Base-by-base conservation (phyloP, 2,797 vertebrate genomes). In the Gastrophryne carolinensis region DNA sequence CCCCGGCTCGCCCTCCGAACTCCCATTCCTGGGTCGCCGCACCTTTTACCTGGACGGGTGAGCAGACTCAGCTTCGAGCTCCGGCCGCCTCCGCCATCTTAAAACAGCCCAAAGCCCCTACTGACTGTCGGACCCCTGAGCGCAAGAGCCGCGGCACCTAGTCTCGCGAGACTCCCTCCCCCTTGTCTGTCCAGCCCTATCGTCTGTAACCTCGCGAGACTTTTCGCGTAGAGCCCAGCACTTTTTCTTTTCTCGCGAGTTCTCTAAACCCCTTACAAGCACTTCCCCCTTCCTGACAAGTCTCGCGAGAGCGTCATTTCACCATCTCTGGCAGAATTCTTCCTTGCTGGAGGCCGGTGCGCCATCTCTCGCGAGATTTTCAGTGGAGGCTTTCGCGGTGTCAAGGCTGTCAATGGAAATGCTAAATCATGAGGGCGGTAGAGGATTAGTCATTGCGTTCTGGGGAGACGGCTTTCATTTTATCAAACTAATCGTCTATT, bases 11-110 rank as follows among this genome's bases (percentile, higher is more conserved):
- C 12, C 41, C 4, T 24, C 6, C 7, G 1, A 10, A 2, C 23
- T n/a, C 13, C 37, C 17, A 13, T 29, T 1, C 19, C 7, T 29
- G 1, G 29, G 17, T 7, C 10, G 5, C 11, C 5, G 9, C 7
- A 9, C 23, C 3, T 1, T 8, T 61, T 78, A 78, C 75, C 75
- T 77, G 58, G 5, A 29, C 37, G 50, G n/a, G 50, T 50, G 50
- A 26, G 30, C 50, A 44, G 49, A 15, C 69, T 78, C 52, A 78
- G 37, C 44, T 58, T 39, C 35, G 60, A 58, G 60, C 58, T 64
- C 74, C 49, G 3, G 74, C 58, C 75, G 61, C 77, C 74, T 70
- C 68, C 75, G 74, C 73, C 79, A 80, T 83, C 72, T 78, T 79
- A 78, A 63, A 58, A 52, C 78, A 79, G 62, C 41, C 66, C 67